Percentiles rank a stretch among this genome's conserved stretches.
These are phyloP conservation scores for Galerucella nymphaeae DNA, from an alignment of 2,888 invertebrate species.

Conservation along the genomic window DNA sequence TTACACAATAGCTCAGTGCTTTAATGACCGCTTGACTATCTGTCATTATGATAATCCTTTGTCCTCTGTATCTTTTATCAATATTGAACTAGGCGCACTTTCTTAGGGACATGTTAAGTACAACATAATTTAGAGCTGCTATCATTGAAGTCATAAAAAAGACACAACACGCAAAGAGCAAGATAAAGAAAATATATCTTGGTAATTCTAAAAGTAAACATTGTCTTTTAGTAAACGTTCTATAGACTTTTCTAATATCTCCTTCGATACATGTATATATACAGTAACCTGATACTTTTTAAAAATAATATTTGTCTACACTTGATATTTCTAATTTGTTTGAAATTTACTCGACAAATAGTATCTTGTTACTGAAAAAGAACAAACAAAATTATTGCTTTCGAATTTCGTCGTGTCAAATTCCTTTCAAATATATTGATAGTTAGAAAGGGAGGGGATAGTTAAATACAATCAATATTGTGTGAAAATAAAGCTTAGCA, in stretches of 20 bases:
- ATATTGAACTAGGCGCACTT: too few species aligned
- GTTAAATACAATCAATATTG: too few species aligned
- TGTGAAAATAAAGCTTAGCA: neutral
- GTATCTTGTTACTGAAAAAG: neutral
- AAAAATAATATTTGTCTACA: slow-evolving; percentile 6
- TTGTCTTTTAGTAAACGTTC: neutral
- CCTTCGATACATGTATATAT: neutral
- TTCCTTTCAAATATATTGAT: neutral
- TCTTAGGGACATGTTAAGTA: too few species aligned
- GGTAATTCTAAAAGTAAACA: too few species aligned
- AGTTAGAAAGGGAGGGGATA: neutral
- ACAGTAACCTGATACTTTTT: neutral
- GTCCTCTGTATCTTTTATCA: too few species aligned
- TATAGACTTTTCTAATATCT: neutral
- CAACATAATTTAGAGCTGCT: too few species aligned
- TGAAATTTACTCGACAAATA: neutral
- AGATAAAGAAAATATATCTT: too few species aligned
- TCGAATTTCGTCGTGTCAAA: neutral
- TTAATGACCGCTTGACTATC: too few species aligned
- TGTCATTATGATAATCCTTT: too few species aligned
- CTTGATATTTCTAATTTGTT: neutral
- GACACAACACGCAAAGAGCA: too few species aligned
- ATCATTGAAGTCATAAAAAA: too few species aligned
- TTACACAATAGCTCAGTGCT: too few species aligned
- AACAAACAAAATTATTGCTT: neutral